Base-by-base conservation (phyloP, 2,888 invertebrate species). In the Sarcophaga subvicina region DNA sequence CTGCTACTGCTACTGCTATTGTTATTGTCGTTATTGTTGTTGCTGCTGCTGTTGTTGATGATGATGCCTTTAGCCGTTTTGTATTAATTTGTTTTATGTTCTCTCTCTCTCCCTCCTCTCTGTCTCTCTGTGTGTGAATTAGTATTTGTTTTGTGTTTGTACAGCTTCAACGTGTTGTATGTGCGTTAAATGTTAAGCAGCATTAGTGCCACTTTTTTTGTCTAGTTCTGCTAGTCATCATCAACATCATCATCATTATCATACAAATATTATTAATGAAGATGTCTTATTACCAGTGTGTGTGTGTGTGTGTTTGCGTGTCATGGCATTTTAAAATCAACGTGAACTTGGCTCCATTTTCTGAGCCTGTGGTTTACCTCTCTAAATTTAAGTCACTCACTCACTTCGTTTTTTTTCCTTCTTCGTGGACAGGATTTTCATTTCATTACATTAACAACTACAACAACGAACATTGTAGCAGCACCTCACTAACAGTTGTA, bases 111-210 rank as follows among this genome's bases (percentile, higher is more conserved):
- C 37, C 0, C 1, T 1, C 10, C 37, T 37, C 37, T 2, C 37
- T 37, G 2, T 37, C 37, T 3, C 37, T 37, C 37, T 37, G 37
- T 37, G 37, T 37, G 8, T 37, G 37, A 37, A 37, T 37, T 10
- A 37, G 37, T 37, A 37, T 37, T 37, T 37, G 37, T 37, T 37
- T 37, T 37, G 37, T 37, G 8, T 37, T 37, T 37, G 37, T 37
- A 37, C 0, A 10, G 8, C 10, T 8, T 8, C 37, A 37, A 87
- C 89, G 59, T 78, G 25, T 69, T 14, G 2, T 87, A 83, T 83
- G 83, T 81, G 79, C 27, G 62, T 25, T 62, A 79, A 82, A 85
- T 82, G 64, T 82, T 85, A 85, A 85, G 70, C 67, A 79, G 70
- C 45, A 14, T 54, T 63, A 25, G 14, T 59, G 27, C 71, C 45